Conservation (phyloP, 2,797 vertebrate species). For the Coregonus suidteri region DNA sequence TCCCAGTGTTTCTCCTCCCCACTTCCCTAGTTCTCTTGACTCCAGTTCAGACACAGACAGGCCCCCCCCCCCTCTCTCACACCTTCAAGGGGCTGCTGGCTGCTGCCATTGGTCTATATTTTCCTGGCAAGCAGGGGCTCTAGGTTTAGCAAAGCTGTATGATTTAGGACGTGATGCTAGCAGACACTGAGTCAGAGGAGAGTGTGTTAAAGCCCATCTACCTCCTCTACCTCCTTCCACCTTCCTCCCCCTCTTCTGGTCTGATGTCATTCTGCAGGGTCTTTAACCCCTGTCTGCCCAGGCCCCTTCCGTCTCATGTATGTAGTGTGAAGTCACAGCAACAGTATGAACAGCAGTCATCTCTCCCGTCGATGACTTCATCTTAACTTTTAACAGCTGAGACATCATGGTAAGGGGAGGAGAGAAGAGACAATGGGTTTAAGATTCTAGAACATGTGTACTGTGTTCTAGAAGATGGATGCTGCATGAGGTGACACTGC, state of each 20-base stretch:
- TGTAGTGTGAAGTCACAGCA: conserved; percentile 41
- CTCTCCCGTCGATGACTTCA: conserved; percentile 67
- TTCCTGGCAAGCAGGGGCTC: too few species aligned
- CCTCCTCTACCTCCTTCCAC: conserved; percentile 25
- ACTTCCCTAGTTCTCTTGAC: conserved; percentile 13
- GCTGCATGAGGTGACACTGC: too few species aligned
- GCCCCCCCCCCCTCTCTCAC: too few species aligned
- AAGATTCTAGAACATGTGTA: too few species aligned
- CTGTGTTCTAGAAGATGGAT: too few species aligned
- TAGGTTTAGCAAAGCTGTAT: conserved; percentile 39
- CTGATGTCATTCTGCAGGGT: conserved; percentile 73
- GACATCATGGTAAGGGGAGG: conserved; percentile 21
- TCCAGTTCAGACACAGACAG: conserved; percentile 48
- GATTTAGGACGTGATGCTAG: conserved; percentile 65
- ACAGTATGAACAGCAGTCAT: conserved; percentile 53
- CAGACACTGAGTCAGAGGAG: conserved; percentile 29
- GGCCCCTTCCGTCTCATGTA: conserved; percentile 42
- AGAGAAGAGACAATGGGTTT: conserved; percentile 16
- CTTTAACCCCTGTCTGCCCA: conserved; percentile 50
- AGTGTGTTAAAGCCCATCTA: conserved; percentile 14
- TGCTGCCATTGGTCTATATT: too few species aligned
- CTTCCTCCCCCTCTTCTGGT: conserved; percentile 17
- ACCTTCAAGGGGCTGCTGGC: too few species aligned
- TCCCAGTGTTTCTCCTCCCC: too few species aligned
- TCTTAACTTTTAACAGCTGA: conserved; percentile 63